A percentile compares a stretch with the other conserved stretches of the same genome.
Evolutionary conservation across 1,140 invertebrate genomes (phyloP).

Genomic region (Lepidurus apus): DNA sequence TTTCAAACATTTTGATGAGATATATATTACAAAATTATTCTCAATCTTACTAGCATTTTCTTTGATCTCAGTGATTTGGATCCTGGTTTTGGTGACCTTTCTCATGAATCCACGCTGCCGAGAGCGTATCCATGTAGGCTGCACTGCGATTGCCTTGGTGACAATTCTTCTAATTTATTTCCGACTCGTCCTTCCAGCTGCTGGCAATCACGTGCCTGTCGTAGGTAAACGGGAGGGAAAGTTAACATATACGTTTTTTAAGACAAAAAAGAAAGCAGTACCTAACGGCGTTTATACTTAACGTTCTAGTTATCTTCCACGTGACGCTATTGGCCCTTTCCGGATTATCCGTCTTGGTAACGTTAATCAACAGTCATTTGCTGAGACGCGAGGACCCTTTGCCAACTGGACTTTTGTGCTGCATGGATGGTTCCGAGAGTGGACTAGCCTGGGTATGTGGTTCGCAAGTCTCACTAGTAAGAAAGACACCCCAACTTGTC

Average conservation of each 20-base stretch:
- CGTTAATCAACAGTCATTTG: conserved; percentile 10
- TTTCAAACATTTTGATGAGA: background rate
- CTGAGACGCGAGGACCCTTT: conserved; percentile 3
- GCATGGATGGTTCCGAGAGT: conserved; percentile 3
- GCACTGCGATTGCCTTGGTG: background rate
- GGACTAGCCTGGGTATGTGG: conserved; percentile 1
- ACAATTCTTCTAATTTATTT: conserved; percentile 31
- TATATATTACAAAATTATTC: background rate
- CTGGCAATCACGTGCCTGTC: conserved; percentile 30
- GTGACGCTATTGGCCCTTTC: background rate
- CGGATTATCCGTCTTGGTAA: background rate
- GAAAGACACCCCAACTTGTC: background rate
- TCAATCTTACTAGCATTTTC: background rate
- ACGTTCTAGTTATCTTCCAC: background rate
- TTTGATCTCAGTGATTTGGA: conserved; percentile 26
- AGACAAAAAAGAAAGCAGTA: background rate
- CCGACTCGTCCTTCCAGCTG: background rate
- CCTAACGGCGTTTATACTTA: background rate
- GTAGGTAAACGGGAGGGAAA: conserved; percentile 1
- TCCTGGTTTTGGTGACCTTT: conserved; percentile 31
- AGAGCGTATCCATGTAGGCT: conserved; percentile 32
- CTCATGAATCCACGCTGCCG: conserved; percentile 30
- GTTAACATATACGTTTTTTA: background rate
- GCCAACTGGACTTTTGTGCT: background rate
- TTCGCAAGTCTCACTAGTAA: conserved; percentile 3